Evolutionary conservation across 2,113 vertebrate genomes (phyloP).

Genomic region (Aphelocoma coerulescens): DNA sequence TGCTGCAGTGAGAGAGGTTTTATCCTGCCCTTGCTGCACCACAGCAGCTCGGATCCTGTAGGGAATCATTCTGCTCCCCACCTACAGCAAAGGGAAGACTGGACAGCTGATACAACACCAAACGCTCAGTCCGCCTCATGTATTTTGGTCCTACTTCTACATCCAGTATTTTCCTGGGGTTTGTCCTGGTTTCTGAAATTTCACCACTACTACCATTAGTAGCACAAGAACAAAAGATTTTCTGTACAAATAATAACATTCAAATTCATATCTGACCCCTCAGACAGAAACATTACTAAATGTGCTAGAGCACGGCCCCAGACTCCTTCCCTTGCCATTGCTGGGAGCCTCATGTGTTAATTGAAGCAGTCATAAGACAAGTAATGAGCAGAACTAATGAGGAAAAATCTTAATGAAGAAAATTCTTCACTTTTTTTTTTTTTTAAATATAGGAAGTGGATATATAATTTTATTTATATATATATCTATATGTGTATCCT

Average conservation of each 20-base stretch:
- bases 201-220: neutral
- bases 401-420: neutral
- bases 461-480: neutral
- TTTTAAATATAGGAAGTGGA: neutral
- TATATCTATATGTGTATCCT: neutral
- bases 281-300: rapidly evolving
- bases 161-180: neutral
- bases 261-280: neutral
- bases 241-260: neutral
- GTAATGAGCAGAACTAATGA: neutral
- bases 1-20: neutral
- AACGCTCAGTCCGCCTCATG: neutral
- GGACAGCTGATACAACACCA: rapidly evolving
- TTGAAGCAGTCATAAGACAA: neutral
- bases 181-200: neutral
- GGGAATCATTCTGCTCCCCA: neutral
- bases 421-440: neutral
- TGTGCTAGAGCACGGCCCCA: neutral
- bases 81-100: neutral
- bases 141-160: neutral
- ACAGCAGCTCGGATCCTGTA: neutral
- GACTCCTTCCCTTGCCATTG: neutral
- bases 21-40: neutral
- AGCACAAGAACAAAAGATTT: neutral
- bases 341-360: neutral